These are phyloP conservation scores for Aulostomus chinensis DNA, from an alignment of 2,797 vertebrate genomes.

Conservation along the genomic window DNA sequence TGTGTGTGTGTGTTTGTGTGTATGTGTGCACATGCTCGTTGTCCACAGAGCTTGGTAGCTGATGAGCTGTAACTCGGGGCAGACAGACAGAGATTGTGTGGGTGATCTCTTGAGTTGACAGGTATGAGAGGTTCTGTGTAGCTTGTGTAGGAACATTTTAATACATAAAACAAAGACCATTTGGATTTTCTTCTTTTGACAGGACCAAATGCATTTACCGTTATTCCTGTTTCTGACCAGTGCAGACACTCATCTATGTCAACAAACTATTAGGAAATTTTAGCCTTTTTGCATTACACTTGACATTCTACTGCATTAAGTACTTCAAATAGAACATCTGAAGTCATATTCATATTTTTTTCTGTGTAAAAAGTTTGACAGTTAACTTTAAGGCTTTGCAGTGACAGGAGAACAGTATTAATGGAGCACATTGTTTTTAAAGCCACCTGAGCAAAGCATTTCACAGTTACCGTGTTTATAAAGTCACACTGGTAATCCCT, in stretches of 20 bases:
- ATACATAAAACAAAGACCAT: constrained; percentile 46
- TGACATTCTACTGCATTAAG: no score
- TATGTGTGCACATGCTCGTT: constrained; percentile 11
- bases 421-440: constrained; percentile 30
- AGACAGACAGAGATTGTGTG: constrained; percentile 67
- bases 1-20: background rate
- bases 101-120: constrained; percentile 64
- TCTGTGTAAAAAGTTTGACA: background rate
- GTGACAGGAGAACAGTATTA: constrained; percentile 6
- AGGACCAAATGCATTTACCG: constrained; percentile 9
- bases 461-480: constrained; percentile 35
- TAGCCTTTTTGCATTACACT: no score
- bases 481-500: constrained; percentile 40
- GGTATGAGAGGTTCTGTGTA: constrained; percentile 42
- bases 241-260: no score
- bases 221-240: constrained; percentile 5
- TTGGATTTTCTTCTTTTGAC: constrained; percentile 23
- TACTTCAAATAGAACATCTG: no score
- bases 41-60: constrained; percentile 45
- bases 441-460: constrained; percentile 39
- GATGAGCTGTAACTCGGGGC: constrained; percentile 65
- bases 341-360: no score
- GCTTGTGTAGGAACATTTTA: constrained; percentile 41
- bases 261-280: no score
- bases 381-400: background rate